Evolutionary conservation across 2,113 vertebrate species (phyloP).

Genomic region (Penelope pileata): DNA sequence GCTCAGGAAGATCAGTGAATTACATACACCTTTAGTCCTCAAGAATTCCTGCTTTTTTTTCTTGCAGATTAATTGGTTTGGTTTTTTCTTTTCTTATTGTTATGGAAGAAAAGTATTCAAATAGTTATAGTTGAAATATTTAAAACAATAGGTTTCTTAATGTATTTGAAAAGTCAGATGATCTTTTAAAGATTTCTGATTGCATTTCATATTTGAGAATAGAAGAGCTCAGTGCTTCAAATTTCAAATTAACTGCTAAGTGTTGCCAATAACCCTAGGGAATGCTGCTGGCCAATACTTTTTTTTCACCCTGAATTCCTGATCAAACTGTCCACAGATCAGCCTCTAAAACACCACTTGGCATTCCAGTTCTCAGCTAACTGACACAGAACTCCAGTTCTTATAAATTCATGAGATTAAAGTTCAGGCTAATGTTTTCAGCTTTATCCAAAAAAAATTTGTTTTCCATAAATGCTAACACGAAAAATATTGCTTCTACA

Average conservation of each 20-base stretch:
- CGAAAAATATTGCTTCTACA: background rate
- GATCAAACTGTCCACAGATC: background rate
- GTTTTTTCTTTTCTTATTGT: background rate
- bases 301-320: background rate
- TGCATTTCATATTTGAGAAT: background rate
- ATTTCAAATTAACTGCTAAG: too few relatives aligned
- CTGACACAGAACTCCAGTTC: background rate
- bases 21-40: background rate
- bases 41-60: background rate
- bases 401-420: background rate
- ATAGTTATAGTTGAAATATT: background rate
- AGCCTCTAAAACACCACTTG: background rate
- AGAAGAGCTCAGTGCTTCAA: background rate
- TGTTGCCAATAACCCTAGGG: too few relatives aligned
- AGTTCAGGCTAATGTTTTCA: background rate
- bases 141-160: background rate
- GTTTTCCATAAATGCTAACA: background rate
- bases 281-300: background rate
- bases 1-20: background rate
- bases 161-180: background rate
- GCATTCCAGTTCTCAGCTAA: background rate
- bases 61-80: background rate
- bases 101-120: background rate
- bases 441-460: background rate
- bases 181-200: rapidly evolving